Base-by-base conservation (phyloP, 2,888 invertebrate species). In the Heliconius charithonia region DNA sequence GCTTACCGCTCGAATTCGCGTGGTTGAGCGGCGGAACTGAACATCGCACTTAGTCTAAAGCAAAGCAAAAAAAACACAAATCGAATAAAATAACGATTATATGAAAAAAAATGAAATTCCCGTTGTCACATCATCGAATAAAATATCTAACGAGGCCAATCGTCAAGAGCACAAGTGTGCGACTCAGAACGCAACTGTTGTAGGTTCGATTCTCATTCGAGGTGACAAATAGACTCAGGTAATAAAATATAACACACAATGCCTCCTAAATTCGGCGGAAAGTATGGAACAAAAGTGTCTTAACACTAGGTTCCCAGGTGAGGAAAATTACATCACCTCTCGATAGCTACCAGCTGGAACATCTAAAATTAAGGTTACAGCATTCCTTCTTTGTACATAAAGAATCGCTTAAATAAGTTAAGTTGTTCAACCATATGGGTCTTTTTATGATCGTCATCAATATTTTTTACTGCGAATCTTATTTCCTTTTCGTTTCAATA, bases 401-500 rank as follows among this genome's bases (percentile, higher is more conserved):
- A 25, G 41, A 67, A 67, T 37, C 37, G 37, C 9, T 29, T 13
- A 72, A 71, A 72, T 72, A 56, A 72, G 10, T 32, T 16, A 37
- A 72, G 13, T 59, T 37, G n/a, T 59, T 72, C 72, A 25, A n/a
- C 4, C 72, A 32, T 32, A 37, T 4, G 59, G 72, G 41, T 45
- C n/a, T 56, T 37, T 71, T 72, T 72, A 72, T 32, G 72, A 59
- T 13, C 59, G 72, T 16, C 59, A 32, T 72, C 32, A 72, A 72
- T 59, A 72, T 37, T 59, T 25, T 72, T 72, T 72, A 72, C 32
- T 56, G 25, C 72, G 32, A 59, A 72, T 56, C 72, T 72, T 72
- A 72, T 59, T n/a, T 72, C 32, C 29, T 72, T 72, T 59, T 37
- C 72, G 37, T 72, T 72, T 19, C 56, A 72, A 59, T 72, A 59